A percentile compares a stretch with the other conserved stretches of the same genome.
Conservation (phyloP, 2,888 invertebrate genomes). For the Diaphora mendica region DNA sequence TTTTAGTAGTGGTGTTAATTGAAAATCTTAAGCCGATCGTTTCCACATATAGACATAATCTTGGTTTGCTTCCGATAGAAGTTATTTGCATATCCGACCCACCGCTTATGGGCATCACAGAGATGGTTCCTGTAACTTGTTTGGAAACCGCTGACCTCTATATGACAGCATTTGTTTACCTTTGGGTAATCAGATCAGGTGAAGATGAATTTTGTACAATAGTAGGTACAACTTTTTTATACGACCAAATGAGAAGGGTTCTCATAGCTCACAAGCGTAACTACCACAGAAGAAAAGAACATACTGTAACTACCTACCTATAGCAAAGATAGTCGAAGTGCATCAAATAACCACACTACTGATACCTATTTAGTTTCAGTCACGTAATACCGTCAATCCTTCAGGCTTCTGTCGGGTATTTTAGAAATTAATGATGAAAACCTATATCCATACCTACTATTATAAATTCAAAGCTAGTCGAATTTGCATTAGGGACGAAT, state of each 20-base stretch:
- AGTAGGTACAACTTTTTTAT: not conserved
- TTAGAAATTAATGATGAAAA: too few relatives aligned
- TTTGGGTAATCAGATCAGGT: not conserved
- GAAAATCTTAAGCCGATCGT: slow-evolving; percentile 49
- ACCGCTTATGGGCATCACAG: slow-evolving; percentile 55
- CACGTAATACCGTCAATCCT: too few relatives aligned
- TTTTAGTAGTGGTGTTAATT: slow-evolving; percentile 38
- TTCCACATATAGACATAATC: slow-evolving; percentile 56
- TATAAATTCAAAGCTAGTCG: too few relatives aligned
- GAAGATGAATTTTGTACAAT: not conserved
- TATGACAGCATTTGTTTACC: slow-evolving; percentile 9
- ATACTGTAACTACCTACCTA: too few relatives aligned
- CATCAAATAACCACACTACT: too few relatives aligned
- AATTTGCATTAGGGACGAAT: too few relatives aligned
- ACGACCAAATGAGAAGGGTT: not conserved
- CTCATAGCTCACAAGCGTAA: too few relatives aligned
- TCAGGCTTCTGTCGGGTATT: too few relatives aligned
- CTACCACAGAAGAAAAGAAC: too few relatives aligned
- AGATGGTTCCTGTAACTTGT: slow-evolving; percentile 54
- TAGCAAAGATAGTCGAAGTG: too few relatives aligned
- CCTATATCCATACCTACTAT: too few relatives aligned
- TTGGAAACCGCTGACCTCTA: slow-evolving; percentile 22
- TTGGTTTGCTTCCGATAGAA: slow-evolving; percentile 75
- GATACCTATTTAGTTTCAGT: too few relatives aligned
- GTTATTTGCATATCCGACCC: slow-evolving; percentile 73